These are phyloP conservation scores for Ictalurus furcatus DNA, from an alignment of 2,113 vertebrate genomes.

Conservation along the genomic window DNA sequence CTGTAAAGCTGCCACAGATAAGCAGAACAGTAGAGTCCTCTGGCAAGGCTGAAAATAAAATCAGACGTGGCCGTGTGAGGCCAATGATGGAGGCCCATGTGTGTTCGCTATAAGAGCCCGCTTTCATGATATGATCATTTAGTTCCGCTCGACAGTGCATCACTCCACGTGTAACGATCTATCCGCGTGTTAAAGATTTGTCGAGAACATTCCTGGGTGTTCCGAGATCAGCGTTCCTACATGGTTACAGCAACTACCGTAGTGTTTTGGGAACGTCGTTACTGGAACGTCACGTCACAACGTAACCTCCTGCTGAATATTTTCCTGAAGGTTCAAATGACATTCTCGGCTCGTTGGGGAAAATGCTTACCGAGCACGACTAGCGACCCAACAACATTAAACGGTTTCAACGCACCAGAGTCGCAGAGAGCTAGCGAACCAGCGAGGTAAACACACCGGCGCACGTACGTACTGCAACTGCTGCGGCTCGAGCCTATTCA, in stretches of 20 bases:
- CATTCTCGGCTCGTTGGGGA: not conserved
- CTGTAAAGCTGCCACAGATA: slow-evolving; percentile 46
- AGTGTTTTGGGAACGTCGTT: not conserved
- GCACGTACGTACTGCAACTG: no score
- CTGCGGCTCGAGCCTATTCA: not conserved
- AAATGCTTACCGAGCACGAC: not conserved
- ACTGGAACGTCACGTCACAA: no score
- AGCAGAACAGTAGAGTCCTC: not conserved
- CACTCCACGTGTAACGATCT: not conserved
- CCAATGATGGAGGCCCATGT: slow-evolving; percentile 9
- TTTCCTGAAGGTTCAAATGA: not conserved
- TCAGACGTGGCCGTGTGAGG: slow-evolving; percentile 25
- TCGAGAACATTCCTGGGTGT: not conserved
- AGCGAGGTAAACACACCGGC: not conserved
- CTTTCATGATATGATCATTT: not conserved
- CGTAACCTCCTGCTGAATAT: not conserved
- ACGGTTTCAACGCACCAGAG: not conserved
- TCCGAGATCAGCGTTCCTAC: not conserved
- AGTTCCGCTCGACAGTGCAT: not conserved
- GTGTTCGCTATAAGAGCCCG: not conserved
- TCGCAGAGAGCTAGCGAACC: not conserved
- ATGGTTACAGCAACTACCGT: not conserved
- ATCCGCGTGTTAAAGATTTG: not conserved
- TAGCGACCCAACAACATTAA: not conserved
- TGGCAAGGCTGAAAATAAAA: slow-evolving; percentile 32